Percentiles rank a stretch among this genome's conserved stretches.
phyloP scores from a whole-genome alignment of 2,888 invertebrate species.

The Phasia obesa region DNA sequence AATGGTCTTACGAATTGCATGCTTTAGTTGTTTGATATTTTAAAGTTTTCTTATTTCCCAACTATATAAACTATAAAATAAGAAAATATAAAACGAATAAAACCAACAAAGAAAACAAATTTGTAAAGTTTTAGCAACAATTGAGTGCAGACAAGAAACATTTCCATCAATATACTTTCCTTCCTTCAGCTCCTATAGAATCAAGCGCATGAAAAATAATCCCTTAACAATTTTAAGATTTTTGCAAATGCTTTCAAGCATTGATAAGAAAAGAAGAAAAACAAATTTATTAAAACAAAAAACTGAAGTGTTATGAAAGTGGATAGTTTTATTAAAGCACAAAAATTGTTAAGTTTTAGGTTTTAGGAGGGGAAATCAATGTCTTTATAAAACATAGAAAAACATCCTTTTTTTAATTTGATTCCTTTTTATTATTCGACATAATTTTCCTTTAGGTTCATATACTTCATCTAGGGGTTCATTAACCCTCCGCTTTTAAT shows the following conservation, averaged over 20 bases:
- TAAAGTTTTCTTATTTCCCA: constrained; percentile 17
- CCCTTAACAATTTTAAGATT: constrained; percentile 7
- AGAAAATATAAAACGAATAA: constrained; percentile 33
- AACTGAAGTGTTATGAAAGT: too few species aligned
- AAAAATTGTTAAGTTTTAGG: too few species aligned
- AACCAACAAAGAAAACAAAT: constrained; percentile 37
- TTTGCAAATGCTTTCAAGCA: neutral
- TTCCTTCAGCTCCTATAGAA: neutral
- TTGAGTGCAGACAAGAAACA: constrained; percentile 15
- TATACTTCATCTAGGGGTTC: too few species aligned
- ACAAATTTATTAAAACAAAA: too few species aligned
- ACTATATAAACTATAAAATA: constrained; percentile 1
- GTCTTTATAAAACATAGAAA: too few species aligned
- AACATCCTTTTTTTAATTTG: too few species aligned
- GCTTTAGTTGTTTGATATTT: neutral
- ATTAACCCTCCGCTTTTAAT: too few species aligned
- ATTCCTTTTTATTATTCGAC: too few species aligned
- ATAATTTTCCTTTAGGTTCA: too few species aligned
- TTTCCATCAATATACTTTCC: constrained; percentile 12
- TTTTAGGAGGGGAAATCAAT: too few species aligned
- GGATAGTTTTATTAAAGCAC: too few species aligned
- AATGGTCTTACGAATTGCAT: constrained; percentile 40
- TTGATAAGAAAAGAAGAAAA: too few species aligned
- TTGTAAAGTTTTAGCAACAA: constrained; percentile 19
- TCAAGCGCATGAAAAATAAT: constrained; percentile 16